Base-by-base conservation (phyloP, 1,140 invertebrate species). In the Sinella curviseta region DNA sequence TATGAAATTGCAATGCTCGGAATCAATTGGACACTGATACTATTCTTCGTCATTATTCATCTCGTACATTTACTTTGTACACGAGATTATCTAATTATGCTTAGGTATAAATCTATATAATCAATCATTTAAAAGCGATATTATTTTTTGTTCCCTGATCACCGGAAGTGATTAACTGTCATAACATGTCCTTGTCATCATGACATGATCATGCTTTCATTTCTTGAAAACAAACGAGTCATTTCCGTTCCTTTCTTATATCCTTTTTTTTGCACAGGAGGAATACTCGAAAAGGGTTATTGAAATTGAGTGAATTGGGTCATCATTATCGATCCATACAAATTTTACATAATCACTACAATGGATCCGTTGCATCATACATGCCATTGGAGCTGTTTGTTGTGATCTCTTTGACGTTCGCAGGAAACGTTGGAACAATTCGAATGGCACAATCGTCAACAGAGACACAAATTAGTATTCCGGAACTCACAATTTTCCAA, bases 351-450 rank as follows among this genome's bases (percentile, higher is more conserved):
- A 60, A 60, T 26, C 8, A 60, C 57, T 60, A 60, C 24, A 60
- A 60, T 26, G 57, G 24, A 26, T 60, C 8, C 57, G 24, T 60
- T 60, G 57, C 57, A n/a, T 60, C 57, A 60, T 60, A 60, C 24
- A 60, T 60, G 57, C 57, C 57, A 17, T n/a, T 60, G 3, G 12
- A 60, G 24, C 24, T 60, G 12, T 60, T 26, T 26, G 57, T 60
- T 60, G 57, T 60, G 12, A 26, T 60, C 3, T 16, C 57, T 26
- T 26, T 60, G 57, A 60, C 57, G 24, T 26, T 60, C 4, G 57
- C 57, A 17, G 57, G 57, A 60, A 60, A 60, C 57, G 24, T 60
- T 60, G 57, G 57, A 60, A 60, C 57, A 60, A 60, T 60, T 17
- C 14, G 24, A 60, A 12, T 60, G 24, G 4, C 24, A 14, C 57